phyloP scores from a whole-genome alignment of 2,888 invertebrate species.

The Eudemis profundana region DNA sequence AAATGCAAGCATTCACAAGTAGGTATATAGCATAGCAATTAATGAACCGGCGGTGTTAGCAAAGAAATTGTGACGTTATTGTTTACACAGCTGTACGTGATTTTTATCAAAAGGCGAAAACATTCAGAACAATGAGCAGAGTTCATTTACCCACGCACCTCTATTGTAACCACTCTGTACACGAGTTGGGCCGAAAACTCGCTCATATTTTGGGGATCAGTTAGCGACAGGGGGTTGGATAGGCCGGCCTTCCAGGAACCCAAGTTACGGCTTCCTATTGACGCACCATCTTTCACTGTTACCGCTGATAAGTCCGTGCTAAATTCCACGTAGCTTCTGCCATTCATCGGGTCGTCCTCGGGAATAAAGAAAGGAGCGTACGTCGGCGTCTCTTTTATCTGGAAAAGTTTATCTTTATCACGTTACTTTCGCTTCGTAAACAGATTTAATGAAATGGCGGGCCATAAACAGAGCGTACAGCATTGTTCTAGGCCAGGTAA shows the following conservation, averaged over 20 bases:
- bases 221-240: slow-evolving; percentile 87
- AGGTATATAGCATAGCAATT: no score
- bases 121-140: slow-evolving; percentile 64
- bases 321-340: slow-evolving; percentile 91
- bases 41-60: slow-evolving; percentile 51
- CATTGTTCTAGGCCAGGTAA: slow-evolving; percentile 42
- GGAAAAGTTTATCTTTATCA: slow-evolving; percentile 46
- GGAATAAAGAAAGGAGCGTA: slow-evolving; percentile 88
- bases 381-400: slow-evolving; percentile 88
- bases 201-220: slow-evolving; percentile 87
- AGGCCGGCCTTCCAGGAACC: slow-evolving; percentile 93
- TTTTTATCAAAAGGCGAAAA: slow-evolving; percentile 66
- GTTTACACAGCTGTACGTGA: slow-evolving; percentile 71
- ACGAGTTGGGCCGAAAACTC: slow-evolving; percentile 92
- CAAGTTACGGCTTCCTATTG: slow-evolving; percentile 88
- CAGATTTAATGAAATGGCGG: slow-evolving; percentile 17
- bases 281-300: slow-evolving; percentile 89
- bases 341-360: slow-evolving; percentile 87
- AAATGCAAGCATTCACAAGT: slow-evolving; percentile 1
- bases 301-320: slow-evolving; percentile 89
- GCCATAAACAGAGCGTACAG: slow-evolving; percentile 39
- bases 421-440: slow-evolving; percentile 28
- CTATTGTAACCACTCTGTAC: slow-evolving; percentile 94
- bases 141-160: slow-evolving; percentile 88
- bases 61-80: slow-evolving; percentile 53